Evolutionary conservation across 2,797 vertebrate genomes (phyloP).

Genomic region (Bovichtus diacanthus): DNA sequence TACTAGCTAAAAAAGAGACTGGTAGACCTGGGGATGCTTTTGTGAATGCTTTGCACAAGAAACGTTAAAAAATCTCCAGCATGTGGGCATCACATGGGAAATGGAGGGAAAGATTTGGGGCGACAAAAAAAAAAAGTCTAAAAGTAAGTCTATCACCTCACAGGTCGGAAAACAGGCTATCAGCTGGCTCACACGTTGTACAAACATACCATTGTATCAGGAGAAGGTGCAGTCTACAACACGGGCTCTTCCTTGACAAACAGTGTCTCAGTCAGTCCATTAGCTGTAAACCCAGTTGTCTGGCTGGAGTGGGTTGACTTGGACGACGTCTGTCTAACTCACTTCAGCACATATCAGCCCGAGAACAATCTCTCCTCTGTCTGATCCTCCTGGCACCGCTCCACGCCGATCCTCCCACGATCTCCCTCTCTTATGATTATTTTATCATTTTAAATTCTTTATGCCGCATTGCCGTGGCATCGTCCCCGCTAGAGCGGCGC

Average conservation of each 20-base stretch:
- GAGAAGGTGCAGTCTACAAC: constrained; percentile 39
- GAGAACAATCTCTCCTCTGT: constrained; percentile 73
- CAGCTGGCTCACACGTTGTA: constrained; percentile 33
- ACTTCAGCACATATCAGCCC: constrained; percentile 56
- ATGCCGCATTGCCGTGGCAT: constrained; percentile 79
- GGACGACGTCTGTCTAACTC: constrained; percentile 50
- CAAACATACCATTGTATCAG: constrained; percentile 39
- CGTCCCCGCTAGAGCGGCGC: constrained; percentile 67
- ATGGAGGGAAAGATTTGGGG: constrained; percentile 24
- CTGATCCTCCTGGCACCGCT: constrained; percentile 73
- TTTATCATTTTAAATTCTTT: constrained; percentile 84
- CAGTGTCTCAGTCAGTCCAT: constrained; percentile 37
- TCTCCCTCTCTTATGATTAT: constrained; percentile 78
- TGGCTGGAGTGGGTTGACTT: constrained; percentile 59
- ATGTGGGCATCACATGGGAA: constrained; percentile 47
- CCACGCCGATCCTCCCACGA: constrained; percentile 71
- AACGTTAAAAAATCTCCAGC: constrained; percentile 50
- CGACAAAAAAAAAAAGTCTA: not conserved
- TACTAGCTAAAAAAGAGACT: constrained; percentile 30
- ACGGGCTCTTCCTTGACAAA: constrained; percentile 41
- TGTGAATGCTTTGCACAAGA: constrained; percentile 46
- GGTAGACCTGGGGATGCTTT: constrained; percentile 29
- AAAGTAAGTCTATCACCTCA: constrained; percentile 40
- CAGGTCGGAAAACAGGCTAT: constrained; percentile 51
- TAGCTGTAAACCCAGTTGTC: constrained; percentile 64